Evolutionary conservation across 2,113 vertebrate genomes (phyloP), one percentile per base, ranked within the genome.

Genomic region (Mola mola): DNA sequence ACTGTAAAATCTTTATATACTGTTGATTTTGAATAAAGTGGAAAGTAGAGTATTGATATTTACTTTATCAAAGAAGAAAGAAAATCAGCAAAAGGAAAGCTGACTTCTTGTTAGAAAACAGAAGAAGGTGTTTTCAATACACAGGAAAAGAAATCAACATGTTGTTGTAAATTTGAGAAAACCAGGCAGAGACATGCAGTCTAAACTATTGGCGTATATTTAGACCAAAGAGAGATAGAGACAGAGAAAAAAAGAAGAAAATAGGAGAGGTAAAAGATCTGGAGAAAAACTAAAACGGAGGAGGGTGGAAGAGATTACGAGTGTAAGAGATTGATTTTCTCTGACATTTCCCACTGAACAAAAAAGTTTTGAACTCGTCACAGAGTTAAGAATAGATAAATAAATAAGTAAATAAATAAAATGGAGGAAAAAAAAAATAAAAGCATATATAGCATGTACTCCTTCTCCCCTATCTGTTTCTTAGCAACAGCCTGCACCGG

Each of bases 401-500:
- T 1, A 87, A 31, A 10, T 33, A 33, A n/a, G n/a, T n/a, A n/a
- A n/a, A n/a, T n/a, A n/a, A n/a, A n/a, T n/a, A n/a, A 5, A n/a
- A 20, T 1, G 15, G 44, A 29, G 12, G 33, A 41, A 8, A 55
- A 59, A 3, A 87, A 71, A 50, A 58, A 79, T 68, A 67, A 56
- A 89, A 85, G 80, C 65, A 83, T 61, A 86, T 84, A 79, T 90
- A 83, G 60, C 79, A 72, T 68, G 84, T 49, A 62, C 53, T 59
- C 56, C 20, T 31, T 49, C 78, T 77, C 62, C 71, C 20, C 68
- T 82, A 64, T 70, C 58, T 15, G 87, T 90, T 87, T 89, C 90
- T 87, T 91, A 93, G 90, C 89, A 93, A 91, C 91, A 89, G 79
- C 75, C 88, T 79, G 82, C 63, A 73, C 26, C 20, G 66, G 40